Base-by-base conservation (phyloP, 2,888 invertebrate species). In the Cerastoderma edule region DNA sequence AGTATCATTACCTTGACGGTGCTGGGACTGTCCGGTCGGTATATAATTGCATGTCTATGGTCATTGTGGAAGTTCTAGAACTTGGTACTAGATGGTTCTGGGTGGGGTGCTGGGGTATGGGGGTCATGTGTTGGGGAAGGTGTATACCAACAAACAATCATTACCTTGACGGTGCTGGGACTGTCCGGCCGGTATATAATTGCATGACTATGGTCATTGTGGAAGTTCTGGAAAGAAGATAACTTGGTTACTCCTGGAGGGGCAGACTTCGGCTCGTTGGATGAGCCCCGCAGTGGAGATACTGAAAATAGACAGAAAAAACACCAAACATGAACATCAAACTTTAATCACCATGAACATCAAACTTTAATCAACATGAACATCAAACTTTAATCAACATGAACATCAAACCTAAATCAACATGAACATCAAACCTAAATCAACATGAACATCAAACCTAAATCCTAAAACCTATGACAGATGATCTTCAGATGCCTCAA, bases 111-210 rank as follows among this genome's bases (percentile, higher is more conserved):
- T n/a, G n/a, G n/a, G n/a, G n/a, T n/a, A n/a, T n/a, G n/a, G n/a
- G n/a, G n/a, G n/a, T n/a, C n/a, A n/a, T n/a, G n/a, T n/a, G n/a
- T n/a, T n/a, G n/a, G n/a, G n/a, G n/a, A n/a, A n/a, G n/a, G n/a
- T n/a, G n/a, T n/a, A n/a, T n/a, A n/a, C n/a, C n/a, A n/a, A n/a
- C n/a, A n/a, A n/a, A n/a, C n/a, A 27, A 16, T 8, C 6, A 68
- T 28, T 39, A 81, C 78, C 80, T 81, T 80, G 69, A 78, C 79
- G 6, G 71, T 76, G 33, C 66, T 75, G 1, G 85, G 84, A 67
- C 83, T 81, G 46, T 89, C 87, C 8, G 89, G 83, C 64, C 83
- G 85, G 83, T 86, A 89, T 48, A 89, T 88, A 73, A 89, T 89
- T 60, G 88, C 89, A 69, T 89, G 89, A 24, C 83, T 80, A 72